A percentile compares a stretch with the other conserved stretches of the same genome.
phyloP scores from a whole-genome alignment of 2,888 invertebrate genomes.

The Petrolisthes cinctipes region DNA sequence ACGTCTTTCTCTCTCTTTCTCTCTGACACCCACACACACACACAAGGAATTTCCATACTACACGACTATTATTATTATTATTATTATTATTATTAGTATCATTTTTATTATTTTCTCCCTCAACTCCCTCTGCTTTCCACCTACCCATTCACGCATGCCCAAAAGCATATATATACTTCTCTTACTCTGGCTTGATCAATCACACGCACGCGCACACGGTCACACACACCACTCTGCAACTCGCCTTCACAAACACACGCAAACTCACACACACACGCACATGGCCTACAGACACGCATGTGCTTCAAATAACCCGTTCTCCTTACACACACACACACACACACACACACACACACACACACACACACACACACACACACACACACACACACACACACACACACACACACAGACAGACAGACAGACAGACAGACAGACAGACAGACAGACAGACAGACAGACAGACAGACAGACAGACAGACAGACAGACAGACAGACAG shows the following conservation, averaged over 20 bases:
- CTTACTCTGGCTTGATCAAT: no score
- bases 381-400: background rate
- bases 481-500: background rate
- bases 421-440: background rate
- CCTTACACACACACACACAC: background rate
- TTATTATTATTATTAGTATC: no score
- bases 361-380: background rate
- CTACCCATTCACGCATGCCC: background rate
- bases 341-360: background rate
- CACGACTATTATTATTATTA: no score
- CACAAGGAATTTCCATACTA: no score
- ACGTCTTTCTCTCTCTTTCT: no score
- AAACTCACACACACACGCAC: background rate
- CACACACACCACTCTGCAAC: background rate
- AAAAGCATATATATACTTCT: background rate
- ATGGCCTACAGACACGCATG: background rate
- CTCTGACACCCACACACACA: no score
- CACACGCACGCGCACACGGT: no score
- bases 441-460: background rate
- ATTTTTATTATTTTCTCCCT: no score
- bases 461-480: background rate
- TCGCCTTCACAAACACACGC: background rate
- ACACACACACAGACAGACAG: conserved; percentile 1
- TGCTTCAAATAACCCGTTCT: background rate
- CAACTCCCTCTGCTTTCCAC: no score